Evolutionary conservation across 35 echinoderm and acorn worm species (phyloP).

Genomic region (Apostichopus parvimensis): DNA sequence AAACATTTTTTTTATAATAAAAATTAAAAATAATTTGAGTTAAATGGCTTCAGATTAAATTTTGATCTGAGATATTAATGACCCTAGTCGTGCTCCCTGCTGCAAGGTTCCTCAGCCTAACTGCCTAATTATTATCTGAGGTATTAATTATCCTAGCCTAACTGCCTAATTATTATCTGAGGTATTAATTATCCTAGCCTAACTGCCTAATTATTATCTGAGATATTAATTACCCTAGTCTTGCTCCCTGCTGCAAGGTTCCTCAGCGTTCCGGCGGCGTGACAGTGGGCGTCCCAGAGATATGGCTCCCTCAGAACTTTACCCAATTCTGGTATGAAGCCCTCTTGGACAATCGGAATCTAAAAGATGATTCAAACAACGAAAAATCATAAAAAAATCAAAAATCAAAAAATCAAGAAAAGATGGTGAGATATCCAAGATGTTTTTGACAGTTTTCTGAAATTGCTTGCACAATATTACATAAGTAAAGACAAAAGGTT

Average conservation of each 20-base stretch:
- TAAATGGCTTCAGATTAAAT: neutral
- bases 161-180: neutral
- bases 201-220: neutral
- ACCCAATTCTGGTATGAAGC: slow-evolving; percentile 74
- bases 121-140: neutral
- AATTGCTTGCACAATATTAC: too few species aligned
- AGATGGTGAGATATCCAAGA: too few species aligned
- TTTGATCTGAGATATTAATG: neutral
- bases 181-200: neutral
- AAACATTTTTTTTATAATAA: too few species aligned
- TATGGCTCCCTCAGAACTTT: slow-evolving; percentile 68
- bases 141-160: neutral
- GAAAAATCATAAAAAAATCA: too few species aligned
- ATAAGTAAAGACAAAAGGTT: too few species aligned
- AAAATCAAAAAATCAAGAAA: too few species aligned
- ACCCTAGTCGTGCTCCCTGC: slow-evolving; percentile 86
- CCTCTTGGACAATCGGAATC: slow-evolving; percentile 79
- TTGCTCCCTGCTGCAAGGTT: slow-evolving; percentile 93
- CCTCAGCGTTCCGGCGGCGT: slow-evolving; percentile 90
- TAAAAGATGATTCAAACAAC: neutral
- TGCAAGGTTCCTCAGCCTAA: too few species aligned
- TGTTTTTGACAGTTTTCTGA: too few species aligned
- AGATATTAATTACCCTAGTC: slow-evolving; percentile 61
- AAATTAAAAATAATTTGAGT: too few species aligned
- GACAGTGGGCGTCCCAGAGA: slow-evolving; percentile 84